Evolutionary conservation across 1,140 invertebrate species (phyloP).

Genomic region (Zaprionus tsacasi): DNA sequence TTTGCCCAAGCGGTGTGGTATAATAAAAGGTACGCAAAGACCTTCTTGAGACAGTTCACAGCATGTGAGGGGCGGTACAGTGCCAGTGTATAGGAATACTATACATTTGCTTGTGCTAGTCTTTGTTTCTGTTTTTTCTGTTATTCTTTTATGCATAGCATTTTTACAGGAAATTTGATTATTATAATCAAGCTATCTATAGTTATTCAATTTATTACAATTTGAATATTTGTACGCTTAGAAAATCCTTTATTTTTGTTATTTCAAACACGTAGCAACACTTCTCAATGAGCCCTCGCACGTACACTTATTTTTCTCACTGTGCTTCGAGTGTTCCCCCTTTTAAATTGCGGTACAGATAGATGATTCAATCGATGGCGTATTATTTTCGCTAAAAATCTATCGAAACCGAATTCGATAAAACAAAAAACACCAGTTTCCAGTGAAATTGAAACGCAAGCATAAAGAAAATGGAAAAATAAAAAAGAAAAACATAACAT

Average conservation of each 20-base stretch:
- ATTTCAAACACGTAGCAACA: conserved; percentile 16
- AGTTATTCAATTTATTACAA: not conserved
- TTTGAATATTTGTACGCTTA: not conserved
- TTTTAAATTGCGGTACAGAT: not conserved
- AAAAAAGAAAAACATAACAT: conserved; percentile 13
- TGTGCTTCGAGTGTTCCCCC: not conserved
- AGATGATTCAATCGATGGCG: conserved; percentile 5
- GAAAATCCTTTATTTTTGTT: not conserved
- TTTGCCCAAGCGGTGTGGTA: conserved; percentile 48
- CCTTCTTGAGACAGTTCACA: no score
- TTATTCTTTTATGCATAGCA: not conserved
- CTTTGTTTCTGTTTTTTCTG: no score
- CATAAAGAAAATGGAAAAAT: conserved; percentile 16
- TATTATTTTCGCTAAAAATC: conserved; percentile 40
- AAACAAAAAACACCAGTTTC: conserved; percentile 33
- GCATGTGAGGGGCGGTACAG: conserved; percentile 8
- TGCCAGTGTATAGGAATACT: no score
- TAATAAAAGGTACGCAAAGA: conserved; percentile 43
- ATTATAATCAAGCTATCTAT: not conserved
- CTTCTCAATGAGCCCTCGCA: conserved; percentile 20
- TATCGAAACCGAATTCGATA: conserved; percentile 22
- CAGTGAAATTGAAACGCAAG: conserved; percentile 61
- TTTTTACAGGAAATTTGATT: not conserved
- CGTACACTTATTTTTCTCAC: conserved; percentile 12
- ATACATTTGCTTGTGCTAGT: no score